A percentile compares a stretch with the other conserved stretches of the same genome.
Conservation (phyloP, 2,113 vertebrate genomes). For the Collichthys lucidus region DNA sequence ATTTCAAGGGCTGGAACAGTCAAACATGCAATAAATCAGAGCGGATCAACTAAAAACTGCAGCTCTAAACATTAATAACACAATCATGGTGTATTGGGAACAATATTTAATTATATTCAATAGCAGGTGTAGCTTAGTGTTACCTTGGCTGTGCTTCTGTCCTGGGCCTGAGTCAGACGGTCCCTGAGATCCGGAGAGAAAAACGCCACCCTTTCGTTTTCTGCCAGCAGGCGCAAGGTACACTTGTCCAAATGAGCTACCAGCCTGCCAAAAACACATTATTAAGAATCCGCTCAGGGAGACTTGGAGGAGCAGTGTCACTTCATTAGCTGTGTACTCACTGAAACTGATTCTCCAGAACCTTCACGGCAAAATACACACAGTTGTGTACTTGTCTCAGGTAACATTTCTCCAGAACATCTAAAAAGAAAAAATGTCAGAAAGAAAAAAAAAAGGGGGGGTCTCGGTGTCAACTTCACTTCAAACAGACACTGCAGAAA, state of each 20-base stretch:
- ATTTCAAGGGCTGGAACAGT: too few relatives aligned
- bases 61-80: neutral
- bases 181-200: constrained; percentile 91
- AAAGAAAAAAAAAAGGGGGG: too few relatives aligned
- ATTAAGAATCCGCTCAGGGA: neutral
- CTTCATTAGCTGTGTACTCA: constrained; percentile 81
- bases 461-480: neutral
- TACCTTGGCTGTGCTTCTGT: constrained; percentile 92
- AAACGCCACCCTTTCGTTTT: constrained; percentile 92
- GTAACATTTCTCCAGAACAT: constrained; percentile 86
- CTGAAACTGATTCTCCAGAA: constrained; percentile 94
- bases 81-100: neutral
- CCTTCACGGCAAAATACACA: constrained; percentile 94
- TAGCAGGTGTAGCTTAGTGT: neutral
- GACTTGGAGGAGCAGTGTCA: neutral
- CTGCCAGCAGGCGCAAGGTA: constrained; percentile 92
- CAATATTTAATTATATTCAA: neutral
- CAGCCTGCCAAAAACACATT: constrained; percentile 80
- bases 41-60: neutral
- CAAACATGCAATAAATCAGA: too few relatives aligned
- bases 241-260: constrained; percentile 92
- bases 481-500: neutral
- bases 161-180: constrained; percentile 87
- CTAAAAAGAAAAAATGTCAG: constrained; percentile 73
- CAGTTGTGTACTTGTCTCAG: constrained; percentile 94